Evolutionary conservation across 92 coral and sea anemone species (phyloP), one percentile per base, ranked within the genome.

Genomic region (Micromussa lordhowensis): DNA sequence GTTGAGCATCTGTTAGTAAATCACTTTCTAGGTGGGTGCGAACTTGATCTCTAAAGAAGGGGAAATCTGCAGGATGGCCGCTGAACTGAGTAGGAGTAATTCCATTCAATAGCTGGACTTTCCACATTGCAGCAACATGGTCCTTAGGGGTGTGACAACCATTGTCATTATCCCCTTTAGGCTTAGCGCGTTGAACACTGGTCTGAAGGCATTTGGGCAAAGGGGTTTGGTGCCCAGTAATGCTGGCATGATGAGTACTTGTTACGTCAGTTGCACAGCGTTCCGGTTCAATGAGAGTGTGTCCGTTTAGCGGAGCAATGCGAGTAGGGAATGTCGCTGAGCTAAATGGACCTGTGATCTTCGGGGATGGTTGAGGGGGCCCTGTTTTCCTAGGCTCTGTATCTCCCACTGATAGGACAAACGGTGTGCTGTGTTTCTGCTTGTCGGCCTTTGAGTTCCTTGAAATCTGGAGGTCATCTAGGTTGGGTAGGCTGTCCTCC

Each of bases 31-130:
- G 86, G 75, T 90, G 95, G 21, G 79, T 83, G 24, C 86, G 68
- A 40, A 83, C 66, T 74, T 93, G 93, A 4, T 90, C 85, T 44
- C 89, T 78, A 70, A 92, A 79, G 79, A 86, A 90, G 34, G 95
- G 95, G 55, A 92, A 92, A n/a, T 92, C 93, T 30, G 91, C 85
- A 53, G 95, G 93, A 30, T 86, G 90, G 28, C 95, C 91, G 79
- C 88, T 82, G 40, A 89, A 89, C 82, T 90, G 91, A 8, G 91
- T 92, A 31, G 94, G 92, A 74, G 44, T 80, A 22, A 89, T 80
- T 31, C 92, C 87, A 49, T 71, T 78, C 55, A 92, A 71, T 29
- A 85, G 63, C 68, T 86, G 91, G 18, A 82, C 86, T 75, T 86
- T 92, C 88, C 87, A 82, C 91, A 89, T 92, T 14, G 91, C 88